Evolutionary conservation across 2,888 invertebrate genomes (phyloP), one percentile per base, ranked within the genome.

Genomic region (Drosophila hawaiiensis): DNA sequence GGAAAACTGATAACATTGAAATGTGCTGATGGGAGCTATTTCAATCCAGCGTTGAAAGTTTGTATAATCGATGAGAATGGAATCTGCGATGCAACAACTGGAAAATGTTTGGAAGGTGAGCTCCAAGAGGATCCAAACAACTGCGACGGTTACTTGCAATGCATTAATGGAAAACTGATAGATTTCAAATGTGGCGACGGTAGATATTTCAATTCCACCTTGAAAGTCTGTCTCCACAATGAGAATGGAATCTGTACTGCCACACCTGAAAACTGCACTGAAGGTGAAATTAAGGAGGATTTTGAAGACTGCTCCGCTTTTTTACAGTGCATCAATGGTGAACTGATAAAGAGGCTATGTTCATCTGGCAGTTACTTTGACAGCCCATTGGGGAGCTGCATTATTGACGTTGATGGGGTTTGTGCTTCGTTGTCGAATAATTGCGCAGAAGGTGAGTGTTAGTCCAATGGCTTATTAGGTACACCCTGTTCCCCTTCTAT

Each of bases 381-480:
- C 22, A 1, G 31, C 14, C 19, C 19, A 10, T 31, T 68, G 5
- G 59, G 31, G 10, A 64, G 52, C 7, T 79, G 79, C 33, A 29
- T 59, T 4, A 47, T 64, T 10, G 72, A 79, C 28, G 19, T 50
- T 22, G 22, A 64, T 1, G 68, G 71, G 1, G 12, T 54, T 29
- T 80, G 78, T 25, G n/a, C 10, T 10, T 35, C 68, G 0, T 9
- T 53, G 19, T 37, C 31, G 12, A 61, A 64, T 4, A 54, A 16
- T 1, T 80, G 81, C 41, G 19, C 28, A n/a, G 77, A 76, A 31
- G 78, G 81, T 22, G 67, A 49, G 10, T 39, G 16, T 4, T 29
- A 9, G 39, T 4, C 25, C 19, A 25, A 25, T 33, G 25, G 25
- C 25, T 55, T 55, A 37, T 39, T 6, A 29, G n/a, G 25, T n/a